phyloP scores from a whole-genome alignment of 23 tunicate genomes.

The Clavelina lepadiformis region DNA sequence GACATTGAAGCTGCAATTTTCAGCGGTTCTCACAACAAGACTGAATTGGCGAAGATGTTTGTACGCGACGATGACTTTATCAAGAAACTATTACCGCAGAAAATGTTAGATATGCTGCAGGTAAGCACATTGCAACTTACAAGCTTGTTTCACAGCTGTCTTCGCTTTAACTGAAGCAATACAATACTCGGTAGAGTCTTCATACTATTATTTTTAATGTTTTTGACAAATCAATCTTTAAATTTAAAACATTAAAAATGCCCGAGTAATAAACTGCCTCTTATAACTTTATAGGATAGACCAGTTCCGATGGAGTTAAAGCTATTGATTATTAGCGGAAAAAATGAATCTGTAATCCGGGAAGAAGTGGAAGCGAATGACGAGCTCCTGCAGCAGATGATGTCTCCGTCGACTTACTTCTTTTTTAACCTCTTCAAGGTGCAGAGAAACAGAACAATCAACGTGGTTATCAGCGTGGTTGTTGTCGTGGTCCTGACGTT shows the following conservation, averaged over 20 bases:
- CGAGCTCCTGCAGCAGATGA: conserved; percentile 40
- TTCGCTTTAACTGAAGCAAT: too few species aligned
- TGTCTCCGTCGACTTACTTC: conserved; percentile 68
- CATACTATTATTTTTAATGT: too few species aligned
- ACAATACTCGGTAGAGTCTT: too few species aligned
- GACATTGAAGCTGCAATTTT: conserved; percentile 50
- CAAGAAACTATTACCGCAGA: conserved; percentile 34
- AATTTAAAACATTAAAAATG: too few species aligned
- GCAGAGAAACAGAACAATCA: conserved; percentile 40
- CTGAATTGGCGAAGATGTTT: conserved; percentile 19
- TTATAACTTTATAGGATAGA: conserved; percentile 27
- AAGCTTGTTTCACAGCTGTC: not conserved
- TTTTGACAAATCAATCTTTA: too few species aligned
- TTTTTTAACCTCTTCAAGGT: conserved; percentile 59
- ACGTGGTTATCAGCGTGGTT: conserved; percentile 47
- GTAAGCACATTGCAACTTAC: not conserved
- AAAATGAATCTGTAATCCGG: conserved; percentile 36
- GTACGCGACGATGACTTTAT: conserved; percentile 42
- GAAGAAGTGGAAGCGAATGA: conserved; percentile 14
- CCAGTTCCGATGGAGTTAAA: conserved; percentile 51
- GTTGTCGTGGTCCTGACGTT: conserved; percentile 43
- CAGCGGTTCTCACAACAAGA: conserved; percentile 16
- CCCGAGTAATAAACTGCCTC: not conserved
- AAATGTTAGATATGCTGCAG: conserved; percentile 33
- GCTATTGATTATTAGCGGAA: conserved; percentile 27